Evolutionary conservation across 37 sponge, comb jelly and placozoan genomes (phyloP).

Genomic region (Mnemiopsis leidyi): DNA sequence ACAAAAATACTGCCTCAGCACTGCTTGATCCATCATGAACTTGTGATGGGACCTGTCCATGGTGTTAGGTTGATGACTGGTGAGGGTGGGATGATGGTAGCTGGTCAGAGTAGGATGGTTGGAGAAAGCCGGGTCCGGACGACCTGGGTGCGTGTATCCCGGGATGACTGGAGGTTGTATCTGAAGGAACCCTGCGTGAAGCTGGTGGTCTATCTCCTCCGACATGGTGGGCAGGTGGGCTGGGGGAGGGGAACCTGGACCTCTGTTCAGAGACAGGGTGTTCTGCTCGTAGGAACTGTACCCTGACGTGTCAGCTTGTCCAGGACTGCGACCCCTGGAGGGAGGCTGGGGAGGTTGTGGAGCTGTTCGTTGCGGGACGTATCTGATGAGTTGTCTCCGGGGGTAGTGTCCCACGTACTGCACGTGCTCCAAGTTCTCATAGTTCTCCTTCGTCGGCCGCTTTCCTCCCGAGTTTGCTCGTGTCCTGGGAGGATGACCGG

Average conservation of each 20-base stretch:
- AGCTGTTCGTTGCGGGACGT: background rate
- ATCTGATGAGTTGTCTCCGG: background rate
- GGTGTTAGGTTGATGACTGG: background rate
- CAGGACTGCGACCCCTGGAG: background rate
- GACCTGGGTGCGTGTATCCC: background rate
- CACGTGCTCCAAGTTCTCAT: constrained; percentile 46
- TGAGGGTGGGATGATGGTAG: background rate
- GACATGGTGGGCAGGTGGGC: background rate
- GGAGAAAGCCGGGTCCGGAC: background rate
- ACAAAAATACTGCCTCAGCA: constrained; percentile 2
- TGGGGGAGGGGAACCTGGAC: background rate
- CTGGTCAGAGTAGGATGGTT: background rate
- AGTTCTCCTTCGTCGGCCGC: background rate
- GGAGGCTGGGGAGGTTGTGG: constrained; percentile 17
- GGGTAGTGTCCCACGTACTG: background rate
- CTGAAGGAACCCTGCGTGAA: background rate
- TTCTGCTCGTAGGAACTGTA: constrained; percentile 62
- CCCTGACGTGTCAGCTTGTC: constrained; percentile 33
- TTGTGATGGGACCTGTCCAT: background rate
- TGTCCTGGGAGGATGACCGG: background rate
- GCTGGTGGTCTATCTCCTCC: background rate
- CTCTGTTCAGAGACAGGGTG: constrained; percentile 16
- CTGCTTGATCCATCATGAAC: background rate
- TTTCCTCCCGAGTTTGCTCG: background rate
- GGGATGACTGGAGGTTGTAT: background rate